These are phyloP conservation scores for Zelleria hepariella DNA, from an alignment of 2,888 invertebrate species.

Conservation along the genomic window DNA sequence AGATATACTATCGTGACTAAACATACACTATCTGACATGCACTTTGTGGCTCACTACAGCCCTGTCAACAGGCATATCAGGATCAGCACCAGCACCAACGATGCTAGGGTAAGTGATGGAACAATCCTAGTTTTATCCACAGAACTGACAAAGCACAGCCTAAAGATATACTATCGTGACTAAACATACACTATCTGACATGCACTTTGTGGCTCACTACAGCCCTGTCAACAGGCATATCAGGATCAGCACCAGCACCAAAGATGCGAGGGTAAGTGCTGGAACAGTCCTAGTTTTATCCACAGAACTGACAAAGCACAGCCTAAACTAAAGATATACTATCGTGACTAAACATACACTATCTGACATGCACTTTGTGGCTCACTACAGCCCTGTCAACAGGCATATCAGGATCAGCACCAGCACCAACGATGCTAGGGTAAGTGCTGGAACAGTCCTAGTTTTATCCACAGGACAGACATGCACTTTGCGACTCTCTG, in stretches of 20 bases:
- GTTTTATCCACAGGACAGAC: slow-evolving; percentile 43
- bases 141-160: too few species aligned
- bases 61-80: slow-evolving; percentile 87
- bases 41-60: slow-evolving; percentile 84
- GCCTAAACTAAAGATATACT: too few species aligned
- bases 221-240: slow-evolving; percentile 88
- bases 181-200: too few species aligned
- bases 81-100: slow-evolving; percentile 86
- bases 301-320: too few species aligned
- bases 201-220: slow-evolving; percentile 82
- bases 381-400: slow-evolving; percentile 86
- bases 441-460: slow-evolving; percentile 36
- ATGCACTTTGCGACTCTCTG: slow-evolving; percentile 82
- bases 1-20: too few species aligned
- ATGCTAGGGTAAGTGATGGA: slow-evolving; percentile 73
- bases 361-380: slow-evolving; percentile 79
- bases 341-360: too few species aligned
- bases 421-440: slow-evolving; percentile 84
- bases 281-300: not conserved
- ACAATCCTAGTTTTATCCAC: too few species aligned
- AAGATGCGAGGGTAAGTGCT: slow-evolving; percentile 76
- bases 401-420: slow-evolving; percentile 90
- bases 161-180: too few species aligned
- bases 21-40: too few species aligned
- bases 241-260: slow-evolving; percentile 88